A percentile compares a stretch with the other conserved stretches of the same genome.
These are phyloP conservation scores for Tachystola acroxantha DNA, from an alignment of 2,888 invertebrate genomes.

Conservation along the genomic window DNA sequence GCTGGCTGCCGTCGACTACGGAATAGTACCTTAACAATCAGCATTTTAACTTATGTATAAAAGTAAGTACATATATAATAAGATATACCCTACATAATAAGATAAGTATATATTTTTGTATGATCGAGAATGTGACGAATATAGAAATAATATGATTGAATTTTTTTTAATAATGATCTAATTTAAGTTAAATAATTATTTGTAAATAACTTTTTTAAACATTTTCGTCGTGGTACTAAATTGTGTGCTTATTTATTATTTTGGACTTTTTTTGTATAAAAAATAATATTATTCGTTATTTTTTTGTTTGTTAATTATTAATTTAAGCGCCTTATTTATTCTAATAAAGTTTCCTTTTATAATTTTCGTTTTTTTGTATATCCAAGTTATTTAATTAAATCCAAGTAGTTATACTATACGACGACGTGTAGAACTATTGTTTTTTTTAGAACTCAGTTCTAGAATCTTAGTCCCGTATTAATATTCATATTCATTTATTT, in stretches of 20 bases:
- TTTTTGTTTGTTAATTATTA: conserved; percentile 28
- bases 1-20: too few species aligned
- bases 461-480: too few species aligned
- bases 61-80: too few species aligned
- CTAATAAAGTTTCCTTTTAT: conserved; percentile 46
- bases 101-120: conserved; percentile 1
- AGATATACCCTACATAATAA: too few species aligned
- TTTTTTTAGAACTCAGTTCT: too few species aligned
- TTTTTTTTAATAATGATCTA: neutral
- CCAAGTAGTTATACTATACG: too few species aligned
- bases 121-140: neutral
- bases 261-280: neutral
- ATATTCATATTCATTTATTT: too few species aligned
- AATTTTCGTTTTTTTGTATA: conserved; percentile 22
- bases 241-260: conserved; percentile 30
- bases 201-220: conserved; percentile 8
- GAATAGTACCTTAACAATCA: too few species aligned
- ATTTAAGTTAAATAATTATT: conserved; percentile 1
- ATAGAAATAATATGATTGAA: neutral
- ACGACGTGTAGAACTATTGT: too few species aligned
- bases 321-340: conserved; percentile 39
- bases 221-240: conserved; percentile 19
- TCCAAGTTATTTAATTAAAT: neutral
- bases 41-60: too few species aligned
- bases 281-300: neutral